Conservation (phyloP, 2,888 invertebrate genomes). For the Mactromeris polynyma region DNA sequence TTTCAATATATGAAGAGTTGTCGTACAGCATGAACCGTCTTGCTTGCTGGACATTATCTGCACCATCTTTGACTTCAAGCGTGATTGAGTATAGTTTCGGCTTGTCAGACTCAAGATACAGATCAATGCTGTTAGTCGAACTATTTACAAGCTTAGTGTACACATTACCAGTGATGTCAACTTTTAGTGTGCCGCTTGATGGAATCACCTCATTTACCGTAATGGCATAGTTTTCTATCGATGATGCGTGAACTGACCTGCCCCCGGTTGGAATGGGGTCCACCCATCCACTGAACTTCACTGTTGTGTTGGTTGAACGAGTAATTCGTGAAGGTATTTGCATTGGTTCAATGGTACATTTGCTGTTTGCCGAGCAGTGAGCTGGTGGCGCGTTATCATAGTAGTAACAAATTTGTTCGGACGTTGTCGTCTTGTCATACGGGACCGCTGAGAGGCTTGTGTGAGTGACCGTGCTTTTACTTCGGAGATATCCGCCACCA, state of each 20-base stretch:
- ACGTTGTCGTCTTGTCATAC: conserved; percentile 21
- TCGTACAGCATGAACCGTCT: conserved; percentile 67
- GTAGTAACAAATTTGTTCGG: conserved; percentile 49
- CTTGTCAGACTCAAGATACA: conserved; percentile 3
- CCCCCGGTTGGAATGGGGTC: conserved; percentile 65
- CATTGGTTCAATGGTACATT: conserved; percentile 56
- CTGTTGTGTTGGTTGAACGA: conserved; percentile 32
- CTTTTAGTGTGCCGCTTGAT: neutral
- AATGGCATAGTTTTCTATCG: conserved; percentile 57
- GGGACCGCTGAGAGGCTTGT: neutral
- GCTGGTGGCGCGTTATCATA: conserved; percentile 50
- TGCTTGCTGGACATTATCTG: conserved; percentile 56
- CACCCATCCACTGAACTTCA: conserved; percentile 62
- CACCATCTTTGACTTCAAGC: conserved; percentile 58
- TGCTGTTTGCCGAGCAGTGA: conserved; percentile 46
- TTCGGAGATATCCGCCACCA: conserved; percentile 60
- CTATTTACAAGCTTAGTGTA: neutral
- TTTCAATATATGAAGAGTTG: conserved; percentile 43
- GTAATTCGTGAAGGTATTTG: conserved; percentile 44
- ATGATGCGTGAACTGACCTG: conserved; percentile 54
- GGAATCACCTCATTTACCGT: conserved; percentile 18
- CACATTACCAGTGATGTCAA: neutral
- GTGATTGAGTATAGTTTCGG: conserved; percentile 61
- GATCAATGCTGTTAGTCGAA: neutral
- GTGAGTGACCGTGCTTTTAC: conserved; percentile 6